Evolutionary conservation across 2,113 vertebrate genomes (phyloP), one percentile per base, ranked within the genome.

Genomic region (Penelope pileata): DNA sequence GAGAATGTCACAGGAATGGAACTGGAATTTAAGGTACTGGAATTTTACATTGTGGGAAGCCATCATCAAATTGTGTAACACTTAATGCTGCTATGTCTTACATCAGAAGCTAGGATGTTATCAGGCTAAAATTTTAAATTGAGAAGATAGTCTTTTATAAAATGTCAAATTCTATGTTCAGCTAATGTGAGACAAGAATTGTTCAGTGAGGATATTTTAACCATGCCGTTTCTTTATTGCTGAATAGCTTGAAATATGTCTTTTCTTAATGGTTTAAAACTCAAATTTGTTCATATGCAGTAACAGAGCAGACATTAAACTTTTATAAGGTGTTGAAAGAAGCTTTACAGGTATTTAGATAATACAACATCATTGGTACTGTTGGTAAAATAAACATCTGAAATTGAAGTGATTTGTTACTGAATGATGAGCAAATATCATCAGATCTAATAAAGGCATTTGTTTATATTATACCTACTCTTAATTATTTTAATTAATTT

Each of bases 1-100:
- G 99, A 99, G 97, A 99, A 99, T 95, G 99, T 99, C 97, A 99
- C 99, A 42, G 99, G 99, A 96, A 99, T 99, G 99, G 99, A 99
- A 96, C 98, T 99, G 86, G 99, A 99, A 97, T 99, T 99, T 97
- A 99, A 99, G 99, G 99, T 99, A 98, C 27, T 88, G 78, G 22
- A 12, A 54, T 81, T 92, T 86, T 54, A 23, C 75, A 8, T 59
- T 68, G n/a, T 3, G 17, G 63, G 72, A 53, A 87, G 24, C 29
- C 7, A 81, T 88, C 60, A 89, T 1, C 26, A 75, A 73, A 60
- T 43, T 8, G 2, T 54, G 2, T 62, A 89, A 84, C 10, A 29
- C 23, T 63, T 90, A 22, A 45, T 83, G 22, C 17, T 81, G 26
- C 19, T 91, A 30, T 79, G 23, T 83, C 32, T 26, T 77, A 8